These are phyloP conservation scores for Lepas anatifera DNA, from an alignment of 2,888 invertebrate genomes.

Conservation along the genomic window DNA sequence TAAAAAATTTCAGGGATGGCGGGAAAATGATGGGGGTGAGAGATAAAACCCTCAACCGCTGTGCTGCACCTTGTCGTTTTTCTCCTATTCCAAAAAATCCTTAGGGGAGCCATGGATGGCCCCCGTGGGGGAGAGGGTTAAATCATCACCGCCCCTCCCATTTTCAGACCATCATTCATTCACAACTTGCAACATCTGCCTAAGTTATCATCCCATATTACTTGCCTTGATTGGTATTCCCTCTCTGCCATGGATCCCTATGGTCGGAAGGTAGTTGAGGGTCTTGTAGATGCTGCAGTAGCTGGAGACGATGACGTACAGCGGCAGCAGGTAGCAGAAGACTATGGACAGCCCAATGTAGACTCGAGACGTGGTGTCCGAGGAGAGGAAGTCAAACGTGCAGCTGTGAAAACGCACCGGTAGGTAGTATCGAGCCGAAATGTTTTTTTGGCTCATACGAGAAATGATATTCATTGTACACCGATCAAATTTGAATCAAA, in stretches of 20 bases:
- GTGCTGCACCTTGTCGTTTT: too few relatives aligned
- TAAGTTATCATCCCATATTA: background rate
- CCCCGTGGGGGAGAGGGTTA: too few relatives aligned
- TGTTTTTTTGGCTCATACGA: too few relatives aligned
- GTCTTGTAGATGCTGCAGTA: slow-evolving; percentile 41
- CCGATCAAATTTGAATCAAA: background rate
- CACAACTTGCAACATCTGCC: background rate
- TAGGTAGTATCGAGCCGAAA: too few relatives aligned
- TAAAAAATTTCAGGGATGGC: too few relatives aligned
- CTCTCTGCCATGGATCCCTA: background rate
- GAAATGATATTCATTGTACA: background rate
- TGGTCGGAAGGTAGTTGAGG: slow-evolving; percentile 17
- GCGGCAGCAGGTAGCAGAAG: slow-evolving; percentile 37
- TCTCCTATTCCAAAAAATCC: too few relatives aligned
- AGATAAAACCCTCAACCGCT: too few relatives aligned
- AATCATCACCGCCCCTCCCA: background rate
- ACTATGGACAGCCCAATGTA: background rate
- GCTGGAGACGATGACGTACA: slow-evolving; percentile 48
- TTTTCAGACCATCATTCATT: background rate
- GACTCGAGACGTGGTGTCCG: background rate
- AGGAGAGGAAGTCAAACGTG: background rate
- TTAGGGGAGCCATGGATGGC: too few relatives aligned
- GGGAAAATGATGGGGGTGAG: too few relatives aligned
- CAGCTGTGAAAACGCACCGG: background rate
- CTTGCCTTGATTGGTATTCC: background rate